These are phyloP conservation scores for Cygnus buccinator DNA, from an alignment of 2,113 vertebrate species.

Conservation along the genomic window DNA sequence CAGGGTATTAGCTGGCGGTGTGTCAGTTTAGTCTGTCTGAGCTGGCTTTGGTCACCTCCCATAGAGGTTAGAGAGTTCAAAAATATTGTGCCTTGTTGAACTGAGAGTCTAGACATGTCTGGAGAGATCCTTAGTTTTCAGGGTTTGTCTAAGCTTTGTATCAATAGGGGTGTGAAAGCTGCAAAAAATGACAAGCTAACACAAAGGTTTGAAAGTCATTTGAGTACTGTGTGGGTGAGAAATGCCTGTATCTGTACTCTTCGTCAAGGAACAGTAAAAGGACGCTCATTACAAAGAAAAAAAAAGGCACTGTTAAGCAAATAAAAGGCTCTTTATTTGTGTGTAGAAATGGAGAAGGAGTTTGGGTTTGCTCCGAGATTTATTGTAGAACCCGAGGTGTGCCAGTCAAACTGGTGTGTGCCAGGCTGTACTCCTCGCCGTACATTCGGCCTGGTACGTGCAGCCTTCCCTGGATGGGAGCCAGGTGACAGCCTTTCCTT, in stretches of 20 bases:
- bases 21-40: slow-evolving; percentile 80
- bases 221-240: slow-evolving; percentile 57
- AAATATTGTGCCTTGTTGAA: slow-evolving; percentile 72
- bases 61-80: slow-evolving; percentile 79
- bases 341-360: slow-evolving; percentile 1
- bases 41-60: slow-evolving; percentile 77
- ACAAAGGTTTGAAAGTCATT: slow-evolving; percentile 68
- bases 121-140: slow-evolving; percentile 75
- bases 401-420: not conserved
- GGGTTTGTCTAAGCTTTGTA: slow-evolving; percentile 76
- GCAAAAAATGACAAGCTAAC: slow-evolving; percentile 62
- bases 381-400: not conserved
- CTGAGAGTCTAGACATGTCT: slow-evolving; percentile 83
- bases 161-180: slow-evolving; percentile 60
- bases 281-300: not conserved
- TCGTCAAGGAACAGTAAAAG: slow-evolving; percentile 46
- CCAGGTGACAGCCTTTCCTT: not conserved
- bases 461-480: not conserved
- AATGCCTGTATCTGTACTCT: slow-evolving; percentile 44
- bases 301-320: slow-evolving; percentile 22
- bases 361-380: not conserved
- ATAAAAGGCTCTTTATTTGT: slow-evolving; percentile 40
- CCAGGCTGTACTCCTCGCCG: not conserved
- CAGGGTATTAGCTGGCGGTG: slow-evolving; percentile 74
- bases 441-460: rapidly evolving